phyloP scores from a whole-genome alignment of 2,888 invertebrate genomes.

The Dermolepida albohirtum region DNA sequence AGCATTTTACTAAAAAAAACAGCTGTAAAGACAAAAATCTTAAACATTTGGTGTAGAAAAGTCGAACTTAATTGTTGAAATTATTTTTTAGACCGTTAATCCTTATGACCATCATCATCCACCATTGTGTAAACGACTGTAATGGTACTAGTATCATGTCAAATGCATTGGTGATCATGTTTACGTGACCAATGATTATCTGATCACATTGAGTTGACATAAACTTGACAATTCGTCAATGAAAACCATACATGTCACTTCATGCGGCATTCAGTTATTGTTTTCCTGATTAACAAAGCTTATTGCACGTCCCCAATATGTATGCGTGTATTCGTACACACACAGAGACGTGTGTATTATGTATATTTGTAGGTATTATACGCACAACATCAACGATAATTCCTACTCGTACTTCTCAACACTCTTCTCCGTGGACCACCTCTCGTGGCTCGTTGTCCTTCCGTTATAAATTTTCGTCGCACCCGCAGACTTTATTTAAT shows the following conservation, averaged over 20 bases:
- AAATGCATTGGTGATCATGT: conserved; percentile 40
- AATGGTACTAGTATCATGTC: conserved; percentile 44
- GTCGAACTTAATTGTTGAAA: too few relatives aligned
- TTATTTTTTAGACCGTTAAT: too few relatives aligned
- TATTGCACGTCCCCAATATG: conserved; percentile 33
- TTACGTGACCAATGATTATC: conserved; percentile 44
- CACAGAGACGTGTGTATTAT: conserved; percentile 5
- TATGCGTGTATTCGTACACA: conserved; percentile 15
- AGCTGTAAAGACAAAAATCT: too few relatives aligned
- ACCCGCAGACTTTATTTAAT: conserved; percentile 10
- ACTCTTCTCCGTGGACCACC: conserved; percentile 14
- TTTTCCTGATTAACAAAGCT: conserved; percentile 44
- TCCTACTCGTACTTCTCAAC: conserved; percentile 21
- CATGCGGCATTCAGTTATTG: conserved; percentile 46
- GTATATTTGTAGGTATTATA: conserved; percentile 12
- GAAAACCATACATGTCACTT: conserved; percentile 45
- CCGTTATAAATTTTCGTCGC: conserved; percentile 21
- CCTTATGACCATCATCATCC: conserved; percentile 10
- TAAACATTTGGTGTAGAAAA: too few relatives aligned
- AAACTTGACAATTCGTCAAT: conserved; percentile 45
- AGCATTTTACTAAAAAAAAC: too few relatives aligned
- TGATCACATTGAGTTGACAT: conserved; percentile 44
- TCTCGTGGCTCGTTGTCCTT: conserved; percentile 1
- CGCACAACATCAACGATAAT: conserved; percentile 30
- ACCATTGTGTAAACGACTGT: conserved; percentile 29